Percentiles rank a stretch among this genome's conserved stretches.
Conservation (phyloP, 1,140 invertebrate genomes). For the Zaprionus capensis region DNA sequence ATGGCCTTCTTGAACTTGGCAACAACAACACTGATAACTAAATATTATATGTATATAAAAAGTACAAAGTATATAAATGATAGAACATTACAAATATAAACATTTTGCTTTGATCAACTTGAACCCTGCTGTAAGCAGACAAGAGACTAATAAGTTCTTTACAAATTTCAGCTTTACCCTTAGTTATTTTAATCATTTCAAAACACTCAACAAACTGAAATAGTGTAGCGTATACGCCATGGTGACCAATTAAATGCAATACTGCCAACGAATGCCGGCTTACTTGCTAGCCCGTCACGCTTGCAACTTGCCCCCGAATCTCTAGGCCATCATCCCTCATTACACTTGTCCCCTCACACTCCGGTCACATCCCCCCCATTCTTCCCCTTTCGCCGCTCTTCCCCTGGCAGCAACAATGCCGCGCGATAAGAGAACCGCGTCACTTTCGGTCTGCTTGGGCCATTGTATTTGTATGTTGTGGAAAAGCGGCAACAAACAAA, state of each 20-base stretch:
- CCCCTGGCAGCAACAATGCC: conserved; percentile 41
- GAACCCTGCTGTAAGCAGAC: too few species aligned
- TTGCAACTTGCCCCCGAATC: background rate
- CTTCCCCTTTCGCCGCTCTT: background rate
- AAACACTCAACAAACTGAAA: background rate
- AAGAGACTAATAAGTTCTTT: too few species aligned
- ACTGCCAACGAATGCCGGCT: conserved; percentile 11
- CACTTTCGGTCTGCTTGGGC: conserved; percentile 47
- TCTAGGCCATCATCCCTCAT: conserved; percentile 32
- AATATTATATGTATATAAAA: too few species aligned
- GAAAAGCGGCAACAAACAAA: conserved; percentile 47
- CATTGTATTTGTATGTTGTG: conserved; percentile 29
- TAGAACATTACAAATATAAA: too few species aligned
- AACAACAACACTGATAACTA: too few species aligned
- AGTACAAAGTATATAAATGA: too few species aligned
- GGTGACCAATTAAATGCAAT: conserved; percentile 36
- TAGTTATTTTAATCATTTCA: too few species aligned
- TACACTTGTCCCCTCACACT: background rate
- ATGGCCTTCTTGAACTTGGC: too few species aligned
- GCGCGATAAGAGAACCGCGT: conserved; percentile 41
- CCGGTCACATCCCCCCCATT: background rate
- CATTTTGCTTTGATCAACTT: too few species aligned
- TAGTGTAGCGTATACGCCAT: conserved; percentile 20
- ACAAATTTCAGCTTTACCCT: too few species aligned
- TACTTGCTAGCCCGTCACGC: background rate